Conservation (phyloP, 1,140 invertebrate genomes). For the Drosophila takahashii region DNA sequence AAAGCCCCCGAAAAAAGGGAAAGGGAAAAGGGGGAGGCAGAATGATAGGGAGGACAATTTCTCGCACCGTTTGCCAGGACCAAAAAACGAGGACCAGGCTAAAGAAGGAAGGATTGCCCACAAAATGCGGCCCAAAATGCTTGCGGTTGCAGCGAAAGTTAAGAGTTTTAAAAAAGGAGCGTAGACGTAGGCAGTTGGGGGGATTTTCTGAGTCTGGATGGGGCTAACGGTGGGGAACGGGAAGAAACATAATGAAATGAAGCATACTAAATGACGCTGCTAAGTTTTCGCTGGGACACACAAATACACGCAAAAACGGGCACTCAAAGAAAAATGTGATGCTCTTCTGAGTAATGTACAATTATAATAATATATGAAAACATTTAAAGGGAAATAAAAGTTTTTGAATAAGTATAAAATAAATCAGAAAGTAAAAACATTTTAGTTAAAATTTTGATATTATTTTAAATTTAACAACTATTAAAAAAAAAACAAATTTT, state of each 20-base stretch:
- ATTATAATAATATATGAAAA: background rate
- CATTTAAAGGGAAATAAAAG: too few species aligned
- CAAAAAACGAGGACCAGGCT: constrained; percentile 17
- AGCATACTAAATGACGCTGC: constrained; percentile 81
- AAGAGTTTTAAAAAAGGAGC: constrained; percentile 61
- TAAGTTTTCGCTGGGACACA: constrained; percentile 65
- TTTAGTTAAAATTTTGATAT: too few species aligned
- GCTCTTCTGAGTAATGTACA: background rate
- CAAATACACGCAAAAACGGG: constrained; percentile 17
- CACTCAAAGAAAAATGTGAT: constrained; percentile 11
- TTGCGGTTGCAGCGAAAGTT: constrained; percentile 80
- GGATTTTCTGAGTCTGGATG: background rate
- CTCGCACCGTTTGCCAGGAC: constrained; percentile 72
- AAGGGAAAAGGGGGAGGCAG: constrained; percentile 12
- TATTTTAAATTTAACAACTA: too few species aligned
- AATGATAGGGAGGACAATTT: constrained; percentile 77
- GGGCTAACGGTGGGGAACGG: constrained; percentile 5
- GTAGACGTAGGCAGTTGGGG: constrained; percentile 31
- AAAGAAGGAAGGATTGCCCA: constrained; percentile 71
- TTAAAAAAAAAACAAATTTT: too few species aligned
- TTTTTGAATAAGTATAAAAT: too few species aligned
- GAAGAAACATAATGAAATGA: constrained; percentile 74
- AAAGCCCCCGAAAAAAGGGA: background rate
- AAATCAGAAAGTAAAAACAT: too few species aligned
- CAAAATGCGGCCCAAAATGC: constrained; percentile 77